Evolutionary conservation across 2,113 vertebrate species (phyloP), one percentile per base, ranked within the genome.

Genomic region (Piaya cayana): DNA sequence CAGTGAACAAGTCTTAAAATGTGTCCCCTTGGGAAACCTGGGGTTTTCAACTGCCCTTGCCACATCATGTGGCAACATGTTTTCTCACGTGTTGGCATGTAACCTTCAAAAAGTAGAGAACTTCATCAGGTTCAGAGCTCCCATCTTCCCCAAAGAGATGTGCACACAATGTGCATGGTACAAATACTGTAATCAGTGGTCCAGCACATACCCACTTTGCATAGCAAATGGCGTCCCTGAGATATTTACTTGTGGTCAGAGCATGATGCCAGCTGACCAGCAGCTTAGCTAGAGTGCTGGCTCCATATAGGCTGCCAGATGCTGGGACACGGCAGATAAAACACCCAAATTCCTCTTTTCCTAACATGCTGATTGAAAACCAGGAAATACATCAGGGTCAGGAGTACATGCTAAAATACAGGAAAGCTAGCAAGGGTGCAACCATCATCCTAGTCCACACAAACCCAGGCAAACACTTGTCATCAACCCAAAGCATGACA

Each of bases 121-220:
- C 27, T 75, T 80, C 5, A 19, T 60, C n/a, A 47, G 32, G 27
- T 50, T 30, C 53, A 45, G 27, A 36, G 63, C 32, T 81, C 17
- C 21, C 19, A 32, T 56, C n/a, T 77, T 84, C 25, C 27, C 14
- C 55, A 60, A 8, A 52, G 19, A 2, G 45, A 11, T 6, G 36
- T 39, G 58, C 13, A 26, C 20, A 47, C 0, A 0, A 37, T 10
- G 8, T 43, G 53, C 49, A 23, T 26, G 34, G 30, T 26, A 42
- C 8, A 10, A 25, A 30, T 5, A 34, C 39, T 26, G 22, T 85
- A 34, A 63, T 50, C 58, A 25, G 47, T 45, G 43, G 25, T 42
- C 78, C 55, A 72, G 70, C 67, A 80, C 49, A 56, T 16, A 21
- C 17, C 53, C 9, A 0, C 20, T 77, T 64, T 83, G 23, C n/a